Base-by-base conservation (phyloP, 2,797 vertebrate species). In the Spinibarbus caldwelli region DNA sequence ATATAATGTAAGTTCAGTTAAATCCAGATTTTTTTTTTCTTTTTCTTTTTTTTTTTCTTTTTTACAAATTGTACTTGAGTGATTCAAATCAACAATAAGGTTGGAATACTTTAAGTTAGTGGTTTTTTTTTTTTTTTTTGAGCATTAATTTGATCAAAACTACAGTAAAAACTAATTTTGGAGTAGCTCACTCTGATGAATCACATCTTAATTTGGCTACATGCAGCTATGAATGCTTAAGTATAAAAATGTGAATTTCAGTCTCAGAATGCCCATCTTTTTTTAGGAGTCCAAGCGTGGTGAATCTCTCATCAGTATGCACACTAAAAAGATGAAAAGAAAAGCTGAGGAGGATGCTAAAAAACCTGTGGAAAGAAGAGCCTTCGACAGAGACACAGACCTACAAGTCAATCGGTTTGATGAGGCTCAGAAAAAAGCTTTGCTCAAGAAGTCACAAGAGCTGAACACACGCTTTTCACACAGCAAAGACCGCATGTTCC, bases 391-490 rank as follows among this genome's bases (percentile, higher is more conserved):
- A n/a, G 98, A 99, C 34, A 92, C 90, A 64, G 98, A 99, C 91
- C 95, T 99, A 90, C 96, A 99, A 91, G 97, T 97, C 84, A 97
- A 97, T 91, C 96, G 94, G 26, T 99, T 99, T 86, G 98, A 99
- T 14, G 98, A 99, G 81, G 97, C 97, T 4, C 98, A 99, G 90
- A 99, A 99, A 91, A 95, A 97, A 93, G 95, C 96, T 31, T 92
- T 99, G 45, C 91, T 99, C 87, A 97, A 96, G 91, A 98, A 97
- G 93, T 99, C 98, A 82, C 96, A 96, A 92, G 97, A 99, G 91
- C 95, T 99, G 31, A 98, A 98, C 92, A 96, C 94, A 2, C 96
- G 97, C 66, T 99, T 99, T 94, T 98, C 98, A 86, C 97, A 99
- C 90, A 97, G 98, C 93, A 98, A 96, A 88, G 95, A 97, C 89